These are phyloP conservation scores for Dynastes maya DNA, from an alignment of 2,888 invertebrate genomes.

Conservation along the genomic window DNA sequence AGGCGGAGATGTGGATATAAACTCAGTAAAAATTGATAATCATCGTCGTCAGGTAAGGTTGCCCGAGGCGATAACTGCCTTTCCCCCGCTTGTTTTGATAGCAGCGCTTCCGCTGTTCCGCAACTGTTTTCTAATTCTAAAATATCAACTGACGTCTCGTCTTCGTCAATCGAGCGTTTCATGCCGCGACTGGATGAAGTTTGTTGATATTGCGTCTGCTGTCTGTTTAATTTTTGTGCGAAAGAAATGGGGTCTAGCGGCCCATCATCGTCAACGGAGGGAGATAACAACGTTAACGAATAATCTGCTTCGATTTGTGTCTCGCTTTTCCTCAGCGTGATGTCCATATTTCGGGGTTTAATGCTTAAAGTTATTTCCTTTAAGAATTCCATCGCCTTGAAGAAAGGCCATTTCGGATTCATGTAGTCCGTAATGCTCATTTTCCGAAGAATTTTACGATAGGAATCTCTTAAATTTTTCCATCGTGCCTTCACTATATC, in stretches of 20 bases:
- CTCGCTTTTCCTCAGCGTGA: conserved; percentile 53
- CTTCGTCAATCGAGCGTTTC: conserved; percentile 50
- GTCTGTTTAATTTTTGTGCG: conserved; percentile 37
- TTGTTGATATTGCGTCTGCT: conserved; percentile 27
- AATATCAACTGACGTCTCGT: conserved; percentile 47
- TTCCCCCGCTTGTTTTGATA: conserved; percentile 36
- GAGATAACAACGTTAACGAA: conserved; percentile 52
- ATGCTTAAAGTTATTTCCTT: conserved; percentile 57
- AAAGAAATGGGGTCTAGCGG: conserved; percentile 55
- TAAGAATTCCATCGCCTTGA: conserved; percentile 58
- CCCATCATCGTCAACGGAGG: conserved; percentile 48
- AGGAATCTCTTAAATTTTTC: conserved; percentile 64
- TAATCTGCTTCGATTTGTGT: conserved; percentile 54
- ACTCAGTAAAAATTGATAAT: conserved; percentile 59
- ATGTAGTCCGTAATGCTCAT: conserved; percentile 48
- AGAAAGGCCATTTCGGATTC: conserved; percentile 58
- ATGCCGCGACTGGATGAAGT: conserved; percentile 43
- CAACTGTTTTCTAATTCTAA: conserved; percentile 50
- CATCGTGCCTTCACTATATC: conserved; percentile 71
- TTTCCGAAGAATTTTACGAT: conserved; percentile 57
- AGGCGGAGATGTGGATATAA: conserved; percentile 58
- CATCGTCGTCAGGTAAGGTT: conserved; percentile 55
- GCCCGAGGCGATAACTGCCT: conserved; percentile 29
- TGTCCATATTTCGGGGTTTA: conserved; percentile 56
- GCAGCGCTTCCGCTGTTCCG: conserved; percentile 5